A percentile compares a stretch with the other conserved stretches of the same genome.
Evolutionary conservation across 2,113 vertebrate species (phyloP).

Genomic region (Motacilla tschutschensis): DNA sequence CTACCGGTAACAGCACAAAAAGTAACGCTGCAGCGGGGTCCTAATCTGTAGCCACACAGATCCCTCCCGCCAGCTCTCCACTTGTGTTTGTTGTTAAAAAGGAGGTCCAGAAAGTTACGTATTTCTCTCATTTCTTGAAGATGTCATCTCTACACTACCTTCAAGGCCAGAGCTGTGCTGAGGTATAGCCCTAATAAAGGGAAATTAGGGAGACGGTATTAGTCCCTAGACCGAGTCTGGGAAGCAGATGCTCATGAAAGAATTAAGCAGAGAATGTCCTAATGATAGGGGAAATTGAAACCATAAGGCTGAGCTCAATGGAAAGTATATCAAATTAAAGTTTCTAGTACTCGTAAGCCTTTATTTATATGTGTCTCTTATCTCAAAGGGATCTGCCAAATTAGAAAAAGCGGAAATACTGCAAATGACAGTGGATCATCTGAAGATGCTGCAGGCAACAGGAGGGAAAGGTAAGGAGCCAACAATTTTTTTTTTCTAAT

Average conservation of each 20-base stretch:
- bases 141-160: neutral
- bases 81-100: neutral
- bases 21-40: neutral
- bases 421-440: conserved; percentile 98
- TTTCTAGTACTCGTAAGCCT: conserved; percentile 40
- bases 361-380: conserved; percentile 60
- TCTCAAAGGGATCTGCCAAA: conserved; percentile 90
- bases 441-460: conserved; percentile 93
- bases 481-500: conserved; percentile 8
- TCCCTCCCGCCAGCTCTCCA: neutral
- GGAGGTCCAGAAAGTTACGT: neutral
- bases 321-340: conserved; percentile 55
- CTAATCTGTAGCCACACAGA: neutral
- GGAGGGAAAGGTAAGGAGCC: conserved; percentile 89
- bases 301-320: conserved; percentile 36
- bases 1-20: conserved; percentile 59
- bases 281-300: conserved; percentile 58
- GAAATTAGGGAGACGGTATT: neutral
- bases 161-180: neutral
- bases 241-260: conserved; percentile 48
- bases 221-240: conserved; percentile 35
- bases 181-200: neutral
- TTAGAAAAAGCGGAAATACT: conserved; percentile 97
- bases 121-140: neutral
- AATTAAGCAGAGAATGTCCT: conserved; percentile 52